Evolutionary conservation across 2,888 invertebrate species (phyloP).

Genomic region (Azorinus chamasolen): DNA sequence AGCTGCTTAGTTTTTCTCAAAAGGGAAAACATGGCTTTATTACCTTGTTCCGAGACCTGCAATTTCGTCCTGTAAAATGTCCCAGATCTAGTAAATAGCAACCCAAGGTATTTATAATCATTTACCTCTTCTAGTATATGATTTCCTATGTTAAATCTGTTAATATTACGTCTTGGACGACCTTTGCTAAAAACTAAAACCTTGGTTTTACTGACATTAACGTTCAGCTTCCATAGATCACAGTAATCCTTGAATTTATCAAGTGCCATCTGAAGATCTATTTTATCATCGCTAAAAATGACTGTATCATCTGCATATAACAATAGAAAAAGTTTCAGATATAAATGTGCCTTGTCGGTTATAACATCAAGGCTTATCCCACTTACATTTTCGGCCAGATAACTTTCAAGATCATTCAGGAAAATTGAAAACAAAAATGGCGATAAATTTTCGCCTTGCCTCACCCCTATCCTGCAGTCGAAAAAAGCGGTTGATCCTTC

Average conservation of each 20-base stretch:
- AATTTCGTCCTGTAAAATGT: too few species aligned
- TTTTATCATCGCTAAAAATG: neutral
- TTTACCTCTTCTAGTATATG: too few species aligned
- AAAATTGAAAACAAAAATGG: constrained; percentile 14
- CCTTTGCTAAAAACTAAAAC: too few species aligned
- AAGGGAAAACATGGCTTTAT: too few species aligned
- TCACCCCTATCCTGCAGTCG: neutral
- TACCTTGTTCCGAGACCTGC: too few species aligned
- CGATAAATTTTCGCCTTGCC: constrained; percentile 21
- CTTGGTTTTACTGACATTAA: too few species aligned
- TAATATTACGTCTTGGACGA: too few species aligned
- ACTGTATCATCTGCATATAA: constrained; percentile 25
- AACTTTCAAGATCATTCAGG: constrained; percentile 20
- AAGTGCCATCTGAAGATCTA: neutral
- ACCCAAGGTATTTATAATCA: too few species aligned
- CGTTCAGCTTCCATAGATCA: constrained; percentile 8
- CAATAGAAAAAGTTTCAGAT: constrained; percentile 17
- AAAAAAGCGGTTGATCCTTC: constrained; percentile 2
- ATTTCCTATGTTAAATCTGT: too few species aligned
- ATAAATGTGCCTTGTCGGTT: neutral
- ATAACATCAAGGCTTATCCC: neutral
- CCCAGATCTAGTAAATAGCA: too few species aligned
- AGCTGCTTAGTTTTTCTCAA: too few species aligned
- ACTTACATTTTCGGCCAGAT: neutral
- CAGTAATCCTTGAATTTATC: constrained; percentile 15